Evolutionary conservation across 2,113 vertebrate species (phyloP), one percentile per base, ranked within the genome.

Genomic region (Thinocorus orbignyianus): DNA sequence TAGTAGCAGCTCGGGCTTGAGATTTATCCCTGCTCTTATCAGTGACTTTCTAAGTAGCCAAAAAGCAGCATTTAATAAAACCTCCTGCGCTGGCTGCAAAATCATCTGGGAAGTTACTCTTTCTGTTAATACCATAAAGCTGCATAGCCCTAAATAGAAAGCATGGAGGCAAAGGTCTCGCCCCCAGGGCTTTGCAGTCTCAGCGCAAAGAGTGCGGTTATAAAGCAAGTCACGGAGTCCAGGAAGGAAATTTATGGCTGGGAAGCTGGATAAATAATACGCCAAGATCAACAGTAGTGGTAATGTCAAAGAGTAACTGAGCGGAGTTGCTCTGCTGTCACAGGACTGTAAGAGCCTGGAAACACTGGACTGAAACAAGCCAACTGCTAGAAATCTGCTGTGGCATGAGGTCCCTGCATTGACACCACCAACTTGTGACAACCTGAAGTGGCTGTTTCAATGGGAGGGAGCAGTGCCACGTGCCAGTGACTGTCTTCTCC

Each of bases 111-210:
- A 94, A 95, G 82, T 81, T 89, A 72, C 52, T 92, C 41, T 77
- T 95, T 95, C 79, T 94, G 86, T 74, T 86, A 37, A 26, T 68
- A 62, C 64, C 82, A 57, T 86, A 86, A 94, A 91, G 41, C 76
- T 86, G 61, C 65, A 84, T 26, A 74, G 90, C 83, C 84, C 88
- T 95, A 86, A 97, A 96, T 92, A 88, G 92, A 96, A 96, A 96
- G 44, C 5, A 2, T 1, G 3, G 83, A 95, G 77, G 73, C 92
- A 94, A 90, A 96, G 93, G 91, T 88, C 86, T 74, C 6, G 2
- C 78, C 93, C 77, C 77, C 20, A 33, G 76, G 90, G 92, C 90
- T 96, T 78, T 44, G 70, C 90, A 84, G 81, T 61, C 92, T 89
- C 86, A 95, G 77, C 6, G 3, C 88, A 87, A 86, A 81, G 57